Evolutionary conservation across 2,797 vertebrate species (phyloP).

Genomic region (Saguinus oedipus): DNA sequence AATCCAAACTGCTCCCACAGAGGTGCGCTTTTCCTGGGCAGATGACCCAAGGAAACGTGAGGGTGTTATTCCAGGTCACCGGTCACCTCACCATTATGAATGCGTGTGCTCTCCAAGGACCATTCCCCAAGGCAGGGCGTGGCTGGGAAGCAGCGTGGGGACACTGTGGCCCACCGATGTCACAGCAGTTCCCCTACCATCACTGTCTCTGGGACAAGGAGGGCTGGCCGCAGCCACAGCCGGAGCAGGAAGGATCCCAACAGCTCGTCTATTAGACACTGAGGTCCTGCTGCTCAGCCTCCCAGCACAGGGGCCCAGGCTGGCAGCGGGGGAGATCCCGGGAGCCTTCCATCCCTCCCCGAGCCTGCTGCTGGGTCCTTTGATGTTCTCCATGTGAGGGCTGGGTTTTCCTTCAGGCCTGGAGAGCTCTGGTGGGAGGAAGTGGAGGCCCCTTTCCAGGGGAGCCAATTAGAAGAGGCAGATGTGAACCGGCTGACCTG

Average conservation of each 20-base stretch:
- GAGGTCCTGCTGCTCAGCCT: not conserved
- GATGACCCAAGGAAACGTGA: rapidly evolving
- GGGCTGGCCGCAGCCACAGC: not conserved
- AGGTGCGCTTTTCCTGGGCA: rapidly evolving
- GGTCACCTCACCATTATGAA: rapidly evolving
- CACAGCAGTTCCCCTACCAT: not conserved
- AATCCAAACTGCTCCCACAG: rapidly evolving
- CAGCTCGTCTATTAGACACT: rapidly evolving
- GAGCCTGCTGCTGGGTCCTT: constrained; percentile 9
- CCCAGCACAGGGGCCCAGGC: not conserved
- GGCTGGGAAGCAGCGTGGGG: not conserved
- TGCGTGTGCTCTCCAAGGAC: rapidly evolving
- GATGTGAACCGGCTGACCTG: not conserved
- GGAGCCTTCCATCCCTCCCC: not conserved
- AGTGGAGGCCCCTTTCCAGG: not conserved
- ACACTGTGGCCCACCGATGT: not conserved
- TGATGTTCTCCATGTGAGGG: constrained; percentile 43
- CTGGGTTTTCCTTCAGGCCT: constrained; percentile 10
- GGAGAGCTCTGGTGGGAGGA: not conserved
- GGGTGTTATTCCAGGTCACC: not conserved
- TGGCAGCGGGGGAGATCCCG: no score
- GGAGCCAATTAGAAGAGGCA: constrained; percentile 60
- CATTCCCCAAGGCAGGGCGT: rapidly evolving
- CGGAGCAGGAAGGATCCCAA: not conserved
- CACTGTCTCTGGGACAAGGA: not conserved